These are phyloP conservation scores for Drosophila percnosoma DNA, from an alignment of 2,888 invertebrate species.

Conservation along the genomic window DNA sequence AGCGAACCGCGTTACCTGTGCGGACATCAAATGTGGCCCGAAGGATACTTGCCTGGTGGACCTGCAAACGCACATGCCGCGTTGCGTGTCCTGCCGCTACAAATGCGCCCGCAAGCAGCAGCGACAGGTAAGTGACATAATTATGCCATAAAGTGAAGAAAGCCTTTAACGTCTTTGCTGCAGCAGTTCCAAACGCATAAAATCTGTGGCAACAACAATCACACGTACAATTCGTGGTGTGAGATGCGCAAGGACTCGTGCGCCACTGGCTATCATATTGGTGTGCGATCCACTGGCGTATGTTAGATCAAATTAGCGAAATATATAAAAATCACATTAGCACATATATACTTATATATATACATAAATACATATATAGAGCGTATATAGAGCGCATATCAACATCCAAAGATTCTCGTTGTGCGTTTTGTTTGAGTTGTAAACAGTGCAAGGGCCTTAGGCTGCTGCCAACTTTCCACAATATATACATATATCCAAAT, in stretches of 20 bases:
- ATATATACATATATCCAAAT: conserved; percentile 13
- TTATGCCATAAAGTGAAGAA: conserved; percentile 3
- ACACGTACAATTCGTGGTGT: conserved; percentile 91
- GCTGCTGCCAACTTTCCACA: conserved; percentile 46
- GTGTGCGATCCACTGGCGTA: conserved; percentile 88
- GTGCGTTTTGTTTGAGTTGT: conserved; percentile 62
- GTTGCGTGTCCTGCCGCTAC: conserved; percentile 90
- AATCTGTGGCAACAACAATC: conserved; percentile 90
- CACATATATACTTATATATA: conserved; percentile 21
- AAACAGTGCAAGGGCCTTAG: conserved; percentile 48
- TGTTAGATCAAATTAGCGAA: conserved; percentile 83
- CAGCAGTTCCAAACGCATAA: conserved; percentile 83
- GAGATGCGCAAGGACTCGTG: conserved; percentile 92
- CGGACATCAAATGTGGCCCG: conserved; percentile 88
- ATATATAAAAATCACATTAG: conserved; percentile 48
- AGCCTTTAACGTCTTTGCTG: conserved; percentile 3
- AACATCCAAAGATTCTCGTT: conserved; percentile 78
- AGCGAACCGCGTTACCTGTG: conserved; percentile 88
- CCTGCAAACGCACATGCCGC: conserved; percentile 87
- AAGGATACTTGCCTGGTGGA: conserved; percentile 90
- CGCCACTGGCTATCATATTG: conserved; percentile 89
- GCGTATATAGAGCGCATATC: conserved; percentile 42
- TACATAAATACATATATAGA: conserved; percentile 32
- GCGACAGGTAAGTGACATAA: conserved; percentile 68
- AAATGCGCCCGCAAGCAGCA: conserved; percentile 86